Evolutionary conservation across 1,140 invertebrate genomes (phyloP).

Genomic region (Ostrea denselamellosa): DNA sequence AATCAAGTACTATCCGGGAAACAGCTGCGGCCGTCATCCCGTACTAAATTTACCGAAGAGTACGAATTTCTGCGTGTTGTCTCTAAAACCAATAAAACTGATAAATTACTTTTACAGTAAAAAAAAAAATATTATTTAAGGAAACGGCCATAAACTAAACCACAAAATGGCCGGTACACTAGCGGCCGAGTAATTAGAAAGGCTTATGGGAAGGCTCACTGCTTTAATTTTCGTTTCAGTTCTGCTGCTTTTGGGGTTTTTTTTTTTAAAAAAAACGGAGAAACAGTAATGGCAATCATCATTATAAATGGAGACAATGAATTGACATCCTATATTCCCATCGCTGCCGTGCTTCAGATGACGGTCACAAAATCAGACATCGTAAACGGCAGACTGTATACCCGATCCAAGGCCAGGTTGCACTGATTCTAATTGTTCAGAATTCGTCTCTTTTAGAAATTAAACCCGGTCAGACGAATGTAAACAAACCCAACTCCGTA

Average conservation of each 20-base stretch:
- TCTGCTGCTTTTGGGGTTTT: no score
- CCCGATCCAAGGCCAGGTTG: neutral
- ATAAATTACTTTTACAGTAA: neutral
- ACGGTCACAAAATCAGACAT: neutral
- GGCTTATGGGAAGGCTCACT: neutral
- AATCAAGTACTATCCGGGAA: neutral
- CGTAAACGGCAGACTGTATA: neutral
- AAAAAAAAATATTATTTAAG: neutral
- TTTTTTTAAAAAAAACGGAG: neutral
- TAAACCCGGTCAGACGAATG: neutral
- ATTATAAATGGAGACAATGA: neutral
- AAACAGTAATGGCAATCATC: neutral
- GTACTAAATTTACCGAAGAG: neutral
- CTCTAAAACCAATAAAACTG: neutral
- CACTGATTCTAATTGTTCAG: neutral
- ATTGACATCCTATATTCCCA: neutral
- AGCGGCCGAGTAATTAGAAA: neutral
- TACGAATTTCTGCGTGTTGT: neutral
- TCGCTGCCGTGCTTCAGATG: neutral
- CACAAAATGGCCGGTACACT: neutral
- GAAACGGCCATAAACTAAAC: neutral
- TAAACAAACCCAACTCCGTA: neutral
- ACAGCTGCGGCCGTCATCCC: neutral
- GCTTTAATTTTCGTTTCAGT: neutral
- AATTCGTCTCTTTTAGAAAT: neutral